phyloP scores from a whole-genome alignment of 2,888 invertebrate species.

The Galeopsomyia nigrocyanea region DNA sequence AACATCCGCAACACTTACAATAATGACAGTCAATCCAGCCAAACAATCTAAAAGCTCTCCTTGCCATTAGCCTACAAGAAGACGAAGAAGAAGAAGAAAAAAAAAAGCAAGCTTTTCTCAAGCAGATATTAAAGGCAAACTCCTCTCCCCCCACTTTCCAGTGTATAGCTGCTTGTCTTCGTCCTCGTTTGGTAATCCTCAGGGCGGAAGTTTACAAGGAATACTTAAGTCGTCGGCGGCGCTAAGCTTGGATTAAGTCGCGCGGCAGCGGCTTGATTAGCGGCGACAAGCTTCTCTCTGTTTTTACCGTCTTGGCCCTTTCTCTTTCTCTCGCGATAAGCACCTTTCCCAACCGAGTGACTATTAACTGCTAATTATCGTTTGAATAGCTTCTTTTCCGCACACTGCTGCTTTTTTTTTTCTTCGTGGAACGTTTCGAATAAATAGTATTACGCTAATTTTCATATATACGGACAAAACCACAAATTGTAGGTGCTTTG shows the following conservation, averaged over 20 bases:
- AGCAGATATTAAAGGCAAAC: constrained; percentile 28
- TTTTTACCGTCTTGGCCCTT: constrained; percentile 51
- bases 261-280: constrained; percentile 63
- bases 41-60: neutral
- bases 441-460: too few relatives aligned
- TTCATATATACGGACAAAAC: too few relatives aligned
- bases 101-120: constrained; percentile 51
- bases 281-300: constrained; percentile 60
- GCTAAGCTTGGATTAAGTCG: constrained; percentile 66
- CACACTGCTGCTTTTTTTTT: too few relatives aligned
- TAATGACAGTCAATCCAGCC: too few relatives aligned
- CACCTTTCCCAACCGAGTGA: too few relatives aligned
- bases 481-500: too few relatives aligned
- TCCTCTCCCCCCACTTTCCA: constrained; percentile 53
- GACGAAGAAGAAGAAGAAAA: neutral
- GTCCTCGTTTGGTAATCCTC: constrained; percentile 64
- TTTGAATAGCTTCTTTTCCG: too few relatives aligned
- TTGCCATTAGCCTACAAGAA: neutral
- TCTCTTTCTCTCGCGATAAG: too few relatives aligned
- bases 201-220: constrained; percentile 66
- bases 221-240: constrained; percentile 64
- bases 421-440: too few relatives aligned
- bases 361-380: too few relatives aligned
- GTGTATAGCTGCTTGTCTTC: constrained; percentile 53
- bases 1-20: too few relatives aligned